These are phyloP conservation scores for Drosophila burlai DNA, from an alignment of 1,140 invertebrate genomes.

Conservation along the genomic window DNA sequence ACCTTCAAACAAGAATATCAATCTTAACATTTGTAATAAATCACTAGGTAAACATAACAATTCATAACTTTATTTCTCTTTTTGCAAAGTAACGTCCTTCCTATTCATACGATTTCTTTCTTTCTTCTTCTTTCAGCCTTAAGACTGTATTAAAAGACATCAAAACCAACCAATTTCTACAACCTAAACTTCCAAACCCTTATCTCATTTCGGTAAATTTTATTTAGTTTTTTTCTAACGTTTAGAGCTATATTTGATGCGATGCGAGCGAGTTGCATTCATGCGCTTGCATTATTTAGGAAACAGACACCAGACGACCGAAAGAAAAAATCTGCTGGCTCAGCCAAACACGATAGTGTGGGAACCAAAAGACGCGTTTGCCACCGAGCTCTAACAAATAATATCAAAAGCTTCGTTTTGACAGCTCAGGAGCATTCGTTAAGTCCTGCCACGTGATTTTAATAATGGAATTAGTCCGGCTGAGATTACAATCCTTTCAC, in stretches of 20 bases:
- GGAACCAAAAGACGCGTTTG: slow-evolving; percentile 67
- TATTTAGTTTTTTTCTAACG: neutral
- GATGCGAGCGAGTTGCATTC: slow-evolving; percentile 45
- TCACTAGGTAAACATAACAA: no score
- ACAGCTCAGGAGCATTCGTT: slow-evolving; percentile 19
- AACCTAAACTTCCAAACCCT: neutral
- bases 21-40: no score
- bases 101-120: no score
- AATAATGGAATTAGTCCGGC: slow-evolving; percentile 67
- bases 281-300: slow-evolving; percentile 50
- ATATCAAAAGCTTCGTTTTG: slow-evolving; percentile 27
- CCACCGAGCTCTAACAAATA: slow-evolving; percentile 1
- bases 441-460: slow-evolving; percentile 80
- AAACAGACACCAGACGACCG: slow-evolving; percentile 63
- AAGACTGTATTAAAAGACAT: no score
- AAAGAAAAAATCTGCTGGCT: slow-evolving; percentile 63
- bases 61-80: no score
- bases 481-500: slow-evolving; percentile 58
- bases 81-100: no score
- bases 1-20: no score
- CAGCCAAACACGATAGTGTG: slow-evolving; percentile 76
- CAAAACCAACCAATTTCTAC: no score
- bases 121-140: no score
- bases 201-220: neutral
- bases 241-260: slow-evolving; percentile 1